Percentiles rank a stretch among this genome's conserved stretches.
These are phyloP conservation scores for Fopius arisanus DNA, from an alignment of 1,140 invertebrate species.

Conservation along the genomic window DNA sequence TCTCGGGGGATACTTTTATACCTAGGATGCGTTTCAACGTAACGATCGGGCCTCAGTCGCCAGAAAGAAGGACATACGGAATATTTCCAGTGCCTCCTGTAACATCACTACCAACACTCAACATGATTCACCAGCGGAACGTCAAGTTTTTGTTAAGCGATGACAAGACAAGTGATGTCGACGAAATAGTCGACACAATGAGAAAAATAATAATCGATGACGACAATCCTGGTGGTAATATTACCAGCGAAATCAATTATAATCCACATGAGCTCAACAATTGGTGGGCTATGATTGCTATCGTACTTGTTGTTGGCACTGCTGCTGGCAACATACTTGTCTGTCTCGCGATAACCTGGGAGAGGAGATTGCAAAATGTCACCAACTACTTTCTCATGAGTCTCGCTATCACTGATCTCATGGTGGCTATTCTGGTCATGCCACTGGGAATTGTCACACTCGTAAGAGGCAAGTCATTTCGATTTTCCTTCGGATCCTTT, in stretches of 20 bases:
- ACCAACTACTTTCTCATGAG: slow-evolving; percentile 98
- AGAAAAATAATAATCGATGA: slow-evolving; percentile 46
- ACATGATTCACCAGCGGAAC: slow-evolving; percentile 7
- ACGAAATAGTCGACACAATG: slow-evolving; percentile 41
- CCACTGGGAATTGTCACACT: slow-evolving; percentile 84
- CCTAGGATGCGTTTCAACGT: not conserved
- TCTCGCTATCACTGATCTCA: slow-evolving; percentile 92
- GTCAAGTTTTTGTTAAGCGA: slow-evolving; percentile 21
- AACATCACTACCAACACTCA: not conserved
- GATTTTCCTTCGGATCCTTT: not conserved
- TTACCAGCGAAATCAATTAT: not conserved
- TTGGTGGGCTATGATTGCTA: slow-evolving; percentile 79
- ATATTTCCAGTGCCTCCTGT: not conserved
- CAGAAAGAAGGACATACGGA: not conserved
- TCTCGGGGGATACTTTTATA: not conserved
- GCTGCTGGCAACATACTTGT: slow-evolving; percentile 94
- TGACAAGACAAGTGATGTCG: slow-evolving; percentile 32
- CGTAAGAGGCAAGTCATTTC: slow-evolving; percentile 72
- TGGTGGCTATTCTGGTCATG: slow-evolving; percentile 93
- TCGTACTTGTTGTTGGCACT: slow-evolving; percentile 85
- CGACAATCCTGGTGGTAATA: slow-evolving; percentile 28
- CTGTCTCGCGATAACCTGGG: slow-evolving; percentile 89
- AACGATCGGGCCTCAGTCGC: not conserved
- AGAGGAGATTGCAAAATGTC: slow-evolving; percentile 89
- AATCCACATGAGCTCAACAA: slow-evolving; percentile 63